phyloP scores from a whole-genome alignment of 2,888 invertebrate species.

The Lithophane ornitopus region DNA sequence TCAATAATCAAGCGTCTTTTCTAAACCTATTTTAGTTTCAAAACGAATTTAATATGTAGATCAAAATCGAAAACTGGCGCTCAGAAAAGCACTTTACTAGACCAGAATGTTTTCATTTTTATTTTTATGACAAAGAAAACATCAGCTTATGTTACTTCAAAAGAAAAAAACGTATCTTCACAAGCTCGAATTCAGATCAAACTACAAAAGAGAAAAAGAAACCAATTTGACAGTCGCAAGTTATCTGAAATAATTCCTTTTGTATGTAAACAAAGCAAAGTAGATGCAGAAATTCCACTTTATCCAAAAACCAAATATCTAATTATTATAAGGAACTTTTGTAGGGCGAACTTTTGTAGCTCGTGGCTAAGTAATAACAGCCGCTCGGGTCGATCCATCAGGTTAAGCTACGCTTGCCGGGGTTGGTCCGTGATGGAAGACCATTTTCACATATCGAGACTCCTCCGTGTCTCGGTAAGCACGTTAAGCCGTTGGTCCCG shows the following conservation, averaged over 20 bases:
- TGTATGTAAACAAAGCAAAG: slow-evolving; percentile 6
- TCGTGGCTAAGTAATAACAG: no score
- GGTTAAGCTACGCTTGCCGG: no score
- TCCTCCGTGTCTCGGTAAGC: no score
- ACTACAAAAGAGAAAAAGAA: slow-evolving; percentile 57
- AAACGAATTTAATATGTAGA: slow-evolving; percentile 9
- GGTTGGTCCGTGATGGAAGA: no score
- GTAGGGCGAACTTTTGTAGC: no score
- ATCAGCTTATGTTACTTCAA: slow-evolving; percentile 25
- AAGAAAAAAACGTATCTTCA: slow-evolving; percentile 35
- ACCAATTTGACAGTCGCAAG: slow-evolving; percentile 57
- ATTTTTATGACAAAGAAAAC: slow-evolving; percentile 33
- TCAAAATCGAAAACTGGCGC: slow-evolving; percentile 3
- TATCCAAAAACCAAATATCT: background rate
- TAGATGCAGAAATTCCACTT: slow-evolving; percentile 10
- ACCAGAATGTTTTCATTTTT: slow-evolving; percentile 17
- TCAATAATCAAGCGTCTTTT: background rate
- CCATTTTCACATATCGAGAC: no score
- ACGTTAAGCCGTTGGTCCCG: no score
- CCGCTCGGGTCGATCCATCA: no score
- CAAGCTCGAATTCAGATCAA: slow-evolving; percentile 39
- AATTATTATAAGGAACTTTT: background rate
- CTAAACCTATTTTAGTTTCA: background rate
- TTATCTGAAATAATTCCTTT: slow-evolving; percentile 59
- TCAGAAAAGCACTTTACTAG: slow-evolving; percentile 7